Evolutionary conservation across 2,888 invertebrate species (phyloP), one percentile per base, ranked within the genome.

Genomic region (Pomacea canaliculata): DNA sequence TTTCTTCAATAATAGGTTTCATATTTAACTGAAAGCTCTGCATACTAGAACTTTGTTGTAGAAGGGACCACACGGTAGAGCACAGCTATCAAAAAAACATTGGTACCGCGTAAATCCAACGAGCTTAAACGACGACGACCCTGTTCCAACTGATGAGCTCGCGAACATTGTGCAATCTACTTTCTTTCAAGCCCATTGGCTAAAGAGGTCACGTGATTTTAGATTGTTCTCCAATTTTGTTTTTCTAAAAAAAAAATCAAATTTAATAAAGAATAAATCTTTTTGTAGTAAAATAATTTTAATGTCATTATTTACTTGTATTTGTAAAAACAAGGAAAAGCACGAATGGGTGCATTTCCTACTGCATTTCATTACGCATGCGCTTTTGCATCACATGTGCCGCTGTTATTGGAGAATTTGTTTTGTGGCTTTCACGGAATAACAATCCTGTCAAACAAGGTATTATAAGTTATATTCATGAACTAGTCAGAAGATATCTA

Each of bases 341-440:
- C 63, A 10, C 63, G 63, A 63, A 18, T 46, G 23, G 16, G 27
- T 27, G 5, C 59, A 60, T 59, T 74, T 74, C 74, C 75, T 65
- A 23, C 56, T 59, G 76, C 37, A 63, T 49, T 16, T 48, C 23
- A 73, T 70, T 77, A 73, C 77, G 77, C 79, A 79, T 79, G 79
- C 79, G 79, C 74, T 16, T n/a, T 65, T 23, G 56, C n/a, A 56
- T 37, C 59, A 79, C 77, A 77, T 77, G 77, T 79, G 72, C 66
- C 70, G 71, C 51, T 56, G 51, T 56, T 56, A 27, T 76, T 68
- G 76, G 71, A 72, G 72, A 76, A 23, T 37, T 19, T 66, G 66
- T 66, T 68, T 68, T 46, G 46, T 46, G 27, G 19, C 37, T 8
- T 9, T 68, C 49, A 37, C 10, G 18, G 65, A 1, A 65, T 23